Evolutionary conservation across 1,140 invertebrate species (phyloP).

Genomic region (Drosophila bocki): DNA sequence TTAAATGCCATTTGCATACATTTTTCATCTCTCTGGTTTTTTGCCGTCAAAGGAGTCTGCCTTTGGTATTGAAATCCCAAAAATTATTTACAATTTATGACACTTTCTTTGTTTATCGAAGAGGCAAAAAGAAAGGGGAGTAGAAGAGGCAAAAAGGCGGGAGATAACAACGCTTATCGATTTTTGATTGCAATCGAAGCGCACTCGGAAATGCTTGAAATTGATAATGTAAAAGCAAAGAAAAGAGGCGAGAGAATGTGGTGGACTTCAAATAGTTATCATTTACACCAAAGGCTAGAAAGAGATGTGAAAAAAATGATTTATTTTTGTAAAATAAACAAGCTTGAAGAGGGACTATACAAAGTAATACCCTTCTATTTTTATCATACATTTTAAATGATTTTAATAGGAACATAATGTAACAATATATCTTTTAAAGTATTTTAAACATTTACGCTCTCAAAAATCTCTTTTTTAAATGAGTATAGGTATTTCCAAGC

Average conservation of each 20-base stretch:
- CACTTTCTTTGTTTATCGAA: conserved; percentile 47
- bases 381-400: too few relatives aligned
- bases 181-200: conserved; percentile 46
- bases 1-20: conserved; percentile 72
- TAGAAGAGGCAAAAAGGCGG: background rate
- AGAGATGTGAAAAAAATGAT: fast-evolving
- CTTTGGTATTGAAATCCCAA: conserved; percentile 21
- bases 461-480: too few relatives aligned
- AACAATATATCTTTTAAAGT: too few relatives aligned
- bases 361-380: too few relatives aligned
- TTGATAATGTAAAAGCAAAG: conserved; percentile 30
- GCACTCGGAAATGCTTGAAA: conserved; percentile 33
- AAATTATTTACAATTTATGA: conserved; percentile 54
- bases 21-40: conserved; percentile 8
- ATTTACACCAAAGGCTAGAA: conserved; percentile 1
- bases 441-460: too few relatives aligned
- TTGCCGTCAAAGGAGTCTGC: conserved; percentile 19
- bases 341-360: too few relatives aligned
- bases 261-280: background rate
- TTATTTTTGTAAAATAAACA: background rate
- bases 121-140: background rate
- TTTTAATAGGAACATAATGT: too few relatives aligned
- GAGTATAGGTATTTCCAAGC: background rate
- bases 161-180: conserved; percentile 58
- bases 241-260: background rate